A percentile compares a stretch with the other conserved stretches of the same genome.
Conservation (phyloP, 2,113 vertebrate genomes). For the Gambusia affinis region DNA sequence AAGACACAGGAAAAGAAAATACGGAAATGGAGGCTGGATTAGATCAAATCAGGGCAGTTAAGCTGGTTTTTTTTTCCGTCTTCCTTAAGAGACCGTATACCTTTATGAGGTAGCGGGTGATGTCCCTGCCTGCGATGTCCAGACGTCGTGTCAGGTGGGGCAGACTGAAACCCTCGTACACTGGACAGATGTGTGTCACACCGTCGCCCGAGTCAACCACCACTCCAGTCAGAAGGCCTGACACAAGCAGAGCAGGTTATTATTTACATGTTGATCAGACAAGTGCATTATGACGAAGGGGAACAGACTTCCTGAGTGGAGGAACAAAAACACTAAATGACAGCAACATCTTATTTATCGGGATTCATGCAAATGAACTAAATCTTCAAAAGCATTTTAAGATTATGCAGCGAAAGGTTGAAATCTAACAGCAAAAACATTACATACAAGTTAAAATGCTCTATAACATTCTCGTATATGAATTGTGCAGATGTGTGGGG, state of each 20-base stretch:
- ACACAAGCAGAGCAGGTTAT: slow-evolving; percentile 10
- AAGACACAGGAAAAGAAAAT: background rate
- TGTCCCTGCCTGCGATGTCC: slow-evolving; percentile 97
- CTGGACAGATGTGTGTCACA: slow-evolving; percentile 96
- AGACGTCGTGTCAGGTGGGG: slow-evolving; percentile 95
- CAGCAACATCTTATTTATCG: too few species aligned
- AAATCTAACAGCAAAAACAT: too few species aligned
- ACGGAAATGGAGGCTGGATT: background rate
- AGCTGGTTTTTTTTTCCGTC: too few species aligned
- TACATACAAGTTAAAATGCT: too few species aligned
- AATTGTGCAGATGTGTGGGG: too few species aligned
- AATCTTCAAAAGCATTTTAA: too few species aligned
- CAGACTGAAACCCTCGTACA: slow-evolving; percentile 98
- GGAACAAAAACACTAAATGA: too few species aligned
- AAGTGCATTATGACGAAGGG: too few species aligned
- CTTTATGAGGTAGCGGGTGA: slow-evolving; percentile 92
- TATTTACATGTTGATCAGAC: background rate
- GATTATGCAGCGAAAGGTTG: too few species aligned
- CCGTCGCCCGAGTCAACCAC: slow-evolving; percentile 98
- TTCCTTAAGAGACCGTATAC: slow-evolving; percentile 22
- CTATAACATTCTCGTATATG: too few species aligned
- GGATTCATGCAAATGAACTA: too few species aligned
- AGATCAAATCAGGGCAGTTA: background rate
- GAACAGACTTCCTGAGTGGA: too few species aligned
- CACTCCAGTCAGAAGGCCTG: slow-evolving; percentile 94